Percentiles rank a stretch among this genome's conserved stretches.
Evolutionary conservation across 2,797 vertebrate species (phyloP).

Genomic region (Lophius americanus): DNA sequence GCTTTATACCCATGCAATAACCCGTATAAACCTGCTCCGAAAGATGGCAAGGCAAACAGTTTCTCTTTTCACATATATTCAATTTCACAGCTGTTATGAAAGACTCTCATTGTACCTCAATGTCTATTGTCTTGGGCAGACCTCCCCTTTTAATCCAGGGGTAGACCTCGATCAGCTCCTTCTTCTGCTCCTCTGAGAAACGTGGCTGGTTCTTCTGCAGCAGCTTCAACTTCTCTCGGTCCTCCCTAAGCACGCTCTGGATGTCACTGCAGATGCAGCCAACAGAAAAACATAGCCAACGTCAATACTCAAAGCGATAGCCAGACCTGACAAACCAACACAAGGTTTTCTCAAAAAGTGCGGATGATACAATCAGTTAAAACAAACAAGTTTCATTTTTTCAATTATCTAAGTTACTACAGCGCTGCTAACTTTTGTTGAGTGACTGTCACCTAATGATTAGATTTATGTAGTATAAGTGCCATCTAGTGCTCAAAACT

Average conservation of each 20-base stretch:
- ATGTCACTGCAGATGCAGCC: slow-evolving; percentile 78
- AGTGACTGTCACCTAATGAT: not conserved
- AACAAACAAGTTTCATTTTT: not conserved
- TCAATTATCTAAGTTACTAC: not conserved
- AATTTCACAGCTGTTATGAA: not conserved
- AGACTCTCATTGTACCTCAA: slow-evolving; percentile 75
- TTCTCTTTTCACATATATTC: not conserved
- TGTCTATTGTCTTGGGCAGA: slow-evolving; percentile 85
- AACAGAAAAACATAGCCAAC: slow-evolving; percentile 25
- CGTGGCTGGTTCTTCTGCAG: slow-evolving; percentile 89
- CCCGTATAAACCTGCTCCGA: no score
- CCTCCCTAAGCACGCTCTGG: slow-evolving; percentile 87
- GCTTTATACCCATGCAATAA: no score
- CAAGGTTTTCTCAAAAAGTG: no score
- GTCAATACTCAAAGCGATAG: not conserved
- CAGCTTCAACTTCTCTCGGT: slow-evolving; percentile 86
- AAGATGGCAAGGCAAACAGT: no score
- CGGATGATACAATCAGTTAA: not conserved
- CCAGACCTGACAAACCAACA: not conserved
- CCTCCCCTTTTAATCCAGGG: slow-evolving; percentile 89
- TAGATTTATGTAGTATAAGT: not conserved
- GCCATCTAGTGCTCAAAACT: slow-evolving; percentile 52
- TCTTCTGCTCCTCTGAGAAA: slow-evolving; percentile 90
- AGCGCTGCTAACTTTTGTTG: not conserved
- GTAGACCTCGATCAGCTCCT: slow-evolving; percentile 89